phyloP scores from a whole-genome alignment of 2,888 invertebrate genomes.

The Cryptophagus acutangulus region DNA sequence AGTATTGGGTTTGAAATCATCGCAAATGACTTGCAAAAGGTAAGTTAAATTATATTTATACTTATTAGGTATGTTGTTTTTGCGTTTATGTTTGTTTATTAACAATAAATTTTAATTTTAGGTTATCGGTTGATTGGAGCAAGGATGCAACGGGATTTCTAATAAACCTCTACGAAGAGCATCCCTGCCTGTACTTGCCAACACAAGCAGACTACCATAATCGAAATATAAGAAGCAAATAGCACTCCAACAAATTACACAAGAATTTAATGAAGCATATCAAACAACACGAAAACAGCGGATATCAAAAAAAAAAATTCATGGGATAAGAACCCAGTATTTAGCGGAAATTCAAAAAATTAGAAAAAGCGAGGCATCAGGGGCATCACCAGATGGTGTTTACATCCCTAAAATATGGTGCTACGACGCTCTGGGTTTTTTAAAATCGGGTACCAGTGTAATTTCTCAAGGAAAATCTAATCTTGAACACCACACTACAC shows the following conservation, averaged over 20 bases:
- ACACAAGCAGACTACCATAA: background rate
- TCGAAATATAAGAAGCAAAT: background rate
- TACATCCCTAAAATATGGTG: slow-evolving; percentile 6
- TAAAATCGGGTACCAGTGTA: background rate
- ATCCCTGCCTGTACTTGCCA: no score
- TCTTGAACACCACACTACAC: background rate
- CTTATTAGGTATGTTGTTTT: no score
- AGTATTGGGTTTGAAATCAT: no score
- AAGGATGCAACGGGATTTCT: background rate
- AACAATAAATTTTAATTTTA: no score
- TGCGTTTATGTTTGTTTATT: no score
- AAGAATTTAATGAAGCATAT: background rate
- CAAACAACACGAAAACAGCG: background rate
- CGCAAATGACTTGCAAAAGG: no score
- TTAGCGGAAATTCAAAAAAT: slow-evolving; percentile 6
- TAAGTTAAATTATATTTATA: no score
- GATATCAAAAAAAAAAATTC: slow-evolving; percentile 1
- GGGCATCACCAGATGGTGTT: background rate
- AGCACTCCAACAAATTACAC: background rate
- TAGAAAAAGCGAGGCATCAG: slow-evolving; percentile 6
- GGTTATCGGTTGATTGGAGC: no score
- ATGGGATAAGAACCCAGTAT: slow-evolving; percentile 4
- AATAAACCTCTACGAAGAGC: background rate
- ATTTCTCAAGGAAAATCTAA: background rate
- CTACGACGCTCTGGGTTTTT: slow-evolving; percentile 2